Evolutionary conservation across 2,888 invertebrate genomes (phyloP).

Genomic region (Hesperia comma): DNA sequence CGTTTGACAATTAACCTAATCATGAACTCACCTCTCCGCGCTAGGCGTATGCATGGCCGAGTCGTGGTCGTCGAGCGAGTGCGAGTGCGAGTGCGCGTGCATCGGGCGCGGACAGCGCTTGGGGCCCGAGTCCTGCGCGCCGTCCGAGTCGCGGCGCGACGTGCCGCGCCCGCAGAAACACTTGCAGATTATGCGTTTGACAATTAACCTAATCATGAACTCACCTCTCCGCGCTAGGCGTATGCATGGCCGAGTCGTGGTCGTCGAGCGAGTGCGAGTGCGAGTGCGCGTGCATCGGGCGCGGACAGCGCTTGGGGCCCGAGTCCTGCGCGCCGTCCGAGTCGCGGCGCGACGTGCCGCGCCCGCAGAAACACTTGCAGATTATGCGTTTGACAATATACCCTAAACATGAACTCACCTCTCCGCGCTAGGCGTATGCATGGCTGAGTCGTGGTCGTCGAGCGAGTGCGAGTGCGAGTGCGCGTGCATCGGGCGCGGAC

Average conservation of each 20-base stretch:
- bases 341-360: slow-evolving; percentile 64
- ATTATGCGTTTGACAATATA: too few relatives aligned
- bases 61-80: slow-evolving; percentile 66
- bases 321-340: slow-evolving; percentile 58
- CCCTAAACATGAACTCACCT: slow-evolving; percentile 55
- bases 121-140: slow-evolving; percentile 52
- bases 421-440: slow-evolving; percentile 45
- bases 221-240: slow-evolving; percentile 52
- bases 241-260: slow-evolving; percentile 44
- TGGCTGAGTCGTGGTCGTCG: slow-evolving; percentile 56
- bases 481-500: slow-evolving; percentile 57
- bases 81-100: slow-evolving; percentile 69
- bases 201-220: too few relatives aligned
- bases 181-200: slow-evolving; percentile 93
- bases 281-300: slow-evolving; percentile 62
- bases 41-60: slow-evolving; percentile 35
- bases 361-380: slow-evolving; percentile 90
- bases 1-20: too few relatives aligned
- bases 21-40: slow-evolving; percentile 55
- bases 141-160: slow-evolving; percentile 65
- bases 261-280: slow-evolving; percentile 73
- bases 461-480: slow-evolving; percentile 71
- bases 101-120: slow-evolving; percentile 53
- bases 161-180: slow-evolving; percentile 86
- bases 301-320: slow-evolving; percentile 53